These are phyloP conservation scores for Dromiciops gliroides DNA, from an alignment of 2,113 vertebrate genomes.

Conservation along the genomic window DNA sequence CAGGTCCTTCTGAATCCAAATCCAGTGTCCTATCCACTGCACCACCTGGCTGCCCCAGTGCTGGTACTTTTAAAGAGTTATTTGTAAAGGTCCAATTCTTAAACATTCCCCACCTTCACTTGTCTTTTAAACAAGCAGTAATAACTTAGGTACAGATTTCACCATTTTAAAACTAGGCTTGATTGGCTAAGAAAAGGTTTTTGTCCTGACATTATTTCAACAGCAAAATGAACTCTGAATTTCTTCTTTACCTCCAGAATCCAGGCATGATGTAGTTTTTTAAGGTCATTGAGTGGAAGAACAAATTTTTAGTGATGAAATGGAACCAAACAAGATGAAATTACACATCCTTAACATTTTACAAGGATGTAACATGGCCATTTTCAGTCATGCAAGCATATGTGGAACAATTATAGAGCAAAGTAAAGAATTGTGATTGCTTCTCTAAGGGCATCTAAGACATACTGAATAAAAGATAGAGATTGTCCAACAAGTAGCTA, in stretches of 20 bases:
- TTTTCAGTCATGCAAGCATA: conserved; percentile 25
- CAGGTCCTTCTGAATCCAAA: no score
- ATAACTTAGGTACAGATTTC: neutral
- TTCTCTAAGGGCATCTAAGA: conserved; percentile 11
- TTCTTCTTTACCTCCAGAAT: conserved; percentile 46
- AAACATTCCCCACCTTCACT: conserved; percentile 13
- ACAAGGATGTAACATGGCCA: neutral
- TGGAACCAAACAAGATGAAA: conserved; percentile 45
- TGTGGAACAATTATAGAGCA: conserved; percentile 48
- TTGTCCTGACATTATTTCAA: conserved; percentile 32
- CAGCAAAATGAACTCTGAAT: conserved; percentile 55
- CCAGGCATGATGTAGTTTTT: conserved; percentile 50
- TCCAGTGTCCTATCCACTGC: no score
- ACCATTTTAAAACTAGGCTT: conserved; percentile 1
- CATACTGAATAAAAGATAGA: conserved; percentile 37
- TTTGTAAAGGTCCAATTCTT: neutral
- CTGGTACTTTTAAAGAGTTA: neutral
- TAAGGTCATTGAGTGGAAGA: conserved; percentile 45
- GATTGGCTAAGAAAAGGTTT: neutral
- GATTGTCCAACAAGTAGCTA: neutral
- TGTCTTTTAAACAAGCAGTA: neutral
- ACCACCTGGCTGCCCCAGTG: no score
- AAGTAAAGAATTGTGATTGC: conserved; percentile 37
- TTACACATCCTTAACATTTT: conserved; percentile 63
- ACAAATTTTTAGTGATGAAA: conserved; percentile 52